Evolutionary conservation across 2,888 invertebrate species (phyloP).

Genomic region (Abrostola triplasia): DNA sequence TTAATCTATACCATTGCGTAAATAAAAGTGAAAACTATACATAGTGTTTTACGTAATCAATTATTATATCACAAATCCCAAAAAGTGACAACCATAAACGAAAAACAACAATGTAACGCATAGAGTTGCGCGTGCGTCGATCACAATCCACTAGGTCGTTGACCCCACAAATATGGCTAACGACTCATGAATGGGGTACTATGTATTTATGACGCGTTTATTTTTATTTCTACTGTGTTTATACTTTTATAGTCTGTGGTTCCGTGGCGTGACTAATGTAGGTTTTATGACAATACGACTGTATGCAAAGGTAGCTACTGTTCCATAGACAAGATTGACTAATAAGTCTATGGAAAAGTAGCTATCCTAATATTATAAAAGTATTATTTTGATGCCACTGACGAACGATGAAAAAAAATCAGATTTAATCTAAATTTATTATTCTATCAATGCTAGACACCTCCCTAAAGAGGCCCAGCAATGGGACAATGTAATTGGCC

Average conservation of each 20-base stretch:
- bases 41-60: neutral
- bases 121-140: constrained; percentile 62
- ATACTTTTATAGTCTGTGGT: constrained; percentile 19
- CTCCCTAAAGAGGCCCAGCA: too few species aligned
- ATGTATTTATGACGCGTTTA: constrained; percentile 54
- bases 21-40: neutral
- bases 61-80: neutral
- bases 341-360: neutral
- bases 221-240: constrained; percentile 35
- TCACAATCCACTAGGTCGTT: constrained; percentile 72
- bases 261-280: constrained; percentile 23
- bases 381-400: too few species aligned
- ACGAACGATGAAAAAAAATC: too few species aligned
- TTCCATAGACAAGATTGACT: too few species aligned
- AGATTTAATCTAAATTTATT: too few species aligned
- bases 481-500: too few species aligned
- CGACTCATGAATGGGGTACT: constrained; percentile 72
- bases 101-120: constrained; percentile 41
- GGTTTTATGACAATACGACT: constrained; percentile 25
- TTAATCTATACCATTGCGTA: neutral
- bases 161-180: constrained; percentile 66
- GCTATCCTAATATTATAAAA: neutral
- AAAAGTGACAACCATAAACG: constrained; percentile 15
- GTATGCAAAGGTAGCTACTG: neutral
- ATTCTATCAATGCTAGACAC: too few species aligned